phyloP scores from a whole-genome alignment of 2,888 invertebrate species.

The Melangyna quadrimaculata region DNA sequence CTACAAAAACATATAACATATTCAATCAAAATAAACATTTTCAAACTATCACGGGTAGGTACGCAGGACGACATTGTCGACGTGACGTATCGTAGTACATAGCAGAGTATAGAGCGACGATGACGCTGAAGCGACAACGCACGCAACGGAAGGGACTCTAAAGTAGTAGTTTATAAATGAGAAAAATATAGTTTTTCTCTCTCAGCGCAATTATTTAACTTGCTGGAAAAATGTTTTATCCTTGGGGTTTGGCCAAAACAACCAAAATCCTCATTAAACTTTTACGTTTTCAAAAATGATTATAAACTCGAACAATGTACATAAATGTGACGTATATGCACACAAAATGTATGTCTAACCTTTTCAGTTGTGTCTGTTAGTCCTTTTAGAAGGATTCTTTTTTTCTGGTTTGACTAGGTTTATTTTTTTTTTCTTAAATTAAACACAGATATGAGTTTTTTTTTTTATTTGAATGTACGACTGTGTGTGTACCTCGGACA shows the following conservation, averaged over 20 bases:
- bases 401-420: not conserved
- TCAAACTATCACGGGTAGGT: not conserved
- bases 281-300: conserved; percentile 53
- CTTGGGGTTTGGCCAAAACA: conserved; percentile 19
- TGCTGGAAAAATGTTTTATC: conserved; percentile 11
- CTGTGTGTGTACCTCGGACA: not conserved
- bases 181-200: not conserved
- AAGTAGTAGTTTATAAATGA: not conserved
- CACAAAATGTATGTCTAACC: not conserved
- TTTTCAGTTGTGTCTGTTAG: not conserved
- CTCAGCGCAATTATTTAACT: conserved; percentile 13
- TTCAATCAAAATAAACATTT: conserved; percentile 32
- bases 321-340: not conserved
- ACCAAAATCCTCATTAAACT: conserved; percentile 63
- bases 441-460: not conserved
- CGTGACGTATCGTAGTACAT: not conserved
- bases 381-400: not conserved
- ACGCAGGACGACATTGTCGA: not conserved
- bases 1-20: conserved; percentile 5
- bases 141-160: not conserved
- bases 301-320: conserved; percentile 49
- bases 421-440: not conserved
- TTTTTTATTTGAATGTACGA: not conserved
- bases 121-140: not conserved
- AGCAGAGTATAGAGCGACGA: not conserved